Evolutionary conservation across 2,888 invertebrate genomes (phyloP).

Genomic region (Alentia gelatinosa): DNA sequence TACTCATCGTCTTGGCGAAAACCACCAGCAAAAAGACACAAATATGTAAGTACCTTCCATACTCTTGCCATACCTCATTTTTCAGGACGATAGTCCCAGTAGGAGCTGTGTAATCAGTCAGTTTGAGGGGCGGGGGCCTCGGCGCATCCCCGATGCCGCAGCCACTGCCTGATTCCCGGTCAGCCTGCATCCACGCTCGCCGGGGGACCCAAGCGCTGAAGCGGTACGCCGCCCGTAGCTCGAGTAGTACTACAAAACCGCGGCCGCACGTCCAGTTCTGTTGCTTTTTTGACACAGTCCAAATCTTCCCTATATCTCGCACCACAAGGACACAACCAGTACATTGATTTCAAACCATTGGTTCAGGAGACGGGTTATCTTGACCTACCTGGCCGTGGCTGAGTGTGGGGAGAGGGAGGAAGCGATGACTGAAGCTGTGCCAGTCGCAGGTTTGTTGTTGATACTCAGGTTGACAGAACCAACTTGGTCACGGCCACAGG

Average conservation of each 20-base stretch:
- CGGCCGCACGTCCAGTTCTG: neutral
- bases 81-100: neutral
- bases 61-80: neutral
- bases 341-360: too few relatives aligned
- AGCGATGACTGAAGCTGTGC: too few relatives aligned
- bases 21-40: slow-evolving; percentile 47
- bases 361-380: too few relatives aligned
- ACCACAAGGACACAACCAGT: too few relatives aligned
- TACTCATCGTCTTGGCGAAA: slow-evolving; percentile 51
- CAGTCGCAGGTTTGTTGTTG: too few relatives aligned
- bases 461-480: too few relatives aligned
- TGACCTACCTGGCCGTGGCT: too few relatives aligned
- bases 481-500: too few relatives aligned
- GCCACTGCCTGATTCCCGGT: neutral
- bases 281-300: neutral
- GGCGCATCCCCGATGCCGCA: neutral
- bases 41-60: slow-evolving; percentile 45
- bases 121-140: neutral
- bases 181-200: neutral
- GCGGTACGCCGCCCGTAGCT: neutral
- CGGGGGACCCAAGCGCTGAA: neutral
- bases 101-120: neutral
- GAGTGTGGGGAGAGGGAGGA: too few relatives aligned
- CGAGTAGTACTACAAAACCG: too few relatives aligned
- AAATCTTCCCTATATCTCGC: too few relatives aligned